Evolutionary conservation across 2,888 invertebrate genomes (phyloP).

Genomic region (Schizaphis graminum): DNA sequence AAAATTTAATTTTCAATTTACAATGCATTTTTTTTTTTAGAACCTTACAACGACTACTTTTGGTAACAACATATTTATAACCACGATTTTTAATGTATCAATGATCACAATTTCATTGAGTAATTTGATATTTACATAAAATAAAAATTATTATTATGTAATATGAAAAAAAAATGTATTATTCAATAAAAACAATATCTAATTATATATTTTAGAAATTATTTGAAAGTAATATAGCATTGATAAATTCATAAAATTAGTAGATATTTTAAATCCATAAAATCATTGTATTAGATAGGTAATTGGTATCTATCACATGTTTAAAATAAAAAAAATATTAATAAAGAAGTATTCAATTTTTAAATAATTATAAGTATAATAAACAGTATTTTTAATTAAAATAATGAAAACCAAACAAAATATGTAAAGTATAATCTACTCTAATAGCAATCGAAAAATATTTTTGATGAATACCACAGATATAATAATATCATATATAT

Average conservation of each 20-base stretch:
- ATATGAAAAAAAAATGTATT: no score
- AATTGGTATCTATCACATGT: background rate
- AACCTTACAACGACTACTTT: no score
- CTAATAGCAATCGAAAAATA: background rate
- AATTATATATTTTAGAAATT: background rate
- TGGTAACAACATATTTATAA: background rate
- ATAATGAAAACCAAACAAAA: background rate
- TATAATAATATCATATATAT: background rate
- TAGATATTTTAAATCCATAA: background rate
- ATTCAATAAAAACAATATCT: no score
- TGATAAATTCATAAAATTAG: no score
- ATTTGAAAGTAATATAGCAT: background rate
- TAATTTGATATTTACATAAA: constrained; percentile 9
- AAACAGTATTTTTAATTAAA: no score
- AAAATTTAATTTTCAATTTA: background rate
- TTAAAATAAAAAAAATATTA: background rate
- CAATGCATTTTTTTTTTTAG: background rate
- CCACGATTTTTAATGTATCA: background rate
- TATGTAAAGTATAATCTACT: background rate
- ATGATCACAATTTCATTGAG: background rate
- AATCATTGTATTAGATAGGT: background rate
- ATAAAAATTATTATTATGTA: background rate
- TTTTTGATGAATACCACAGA: background rate
- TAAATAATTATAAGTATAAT: background rate
- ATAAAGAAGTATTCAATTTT: background rate